Evolutionary conservation across 2,888 invertebrate genomes (phyloP).

Genomic region (Laothoe populi): DNA sequence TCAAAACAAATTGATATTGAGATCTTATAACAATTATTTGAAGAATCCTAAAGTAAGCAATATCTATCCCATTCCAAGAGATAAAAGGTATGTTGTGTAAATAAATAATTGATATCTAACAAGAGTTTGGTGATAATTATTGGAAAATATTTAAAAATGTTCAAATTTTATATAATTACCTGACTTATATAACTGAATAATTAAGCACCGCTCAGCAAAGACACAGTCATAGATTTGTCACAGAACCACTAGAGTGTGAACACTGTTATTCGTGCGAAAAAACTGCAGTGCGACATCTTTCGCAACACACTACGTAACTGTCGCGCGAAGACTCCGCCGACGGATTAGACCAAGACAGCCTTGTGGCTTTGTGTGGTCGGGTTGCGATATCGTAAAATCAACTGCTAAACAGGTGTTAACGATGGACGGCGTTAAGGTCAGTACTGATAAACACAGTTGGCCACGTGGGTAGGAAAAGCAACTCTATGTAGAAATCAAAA

Average conservation of each 20-base stretch:
- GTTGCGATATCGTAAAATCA: conserved; percentile 43
- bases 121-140: neutral
- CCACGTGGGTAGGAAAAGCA: conserved; percentile 6
- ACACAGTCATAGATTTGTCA: conserved; percentile 41
- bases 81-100: too few species aligned
- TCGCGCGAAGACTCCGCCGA: conserved; percentile 45
- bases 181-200: conserved; percentile 13
- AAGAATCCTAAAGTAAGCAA: too few species aligned
- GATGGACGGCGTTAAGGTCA: conserved; percentile 39
- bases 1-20: too few species aligned
- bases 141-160: neutral
- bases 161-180: neutral
- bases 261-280: conserved; percentile 45
- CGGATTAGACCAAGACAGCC: conserved; percentile 39
- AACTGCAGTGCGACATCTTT: conserved; percentile 41
- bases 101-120: neutral
- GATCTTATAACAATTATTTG: too few species aligned
- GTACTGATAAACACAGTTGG: neutral
- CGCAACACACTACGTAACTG: conserved; percentile 55
- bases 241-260: conserved; percentile 46
- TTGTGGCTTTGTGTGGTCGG: conserved; percentile 33
- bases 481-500: neutral
- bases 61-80: too few species aligned
- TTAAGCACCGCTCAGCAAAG: neutral
- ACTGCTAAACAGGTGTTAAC: conserved; percentile 45